Evolutionary conservation across 2,797 vertebrate species (phyloP).

Genomic region (Hoplostethus atlanticus): DNA sequence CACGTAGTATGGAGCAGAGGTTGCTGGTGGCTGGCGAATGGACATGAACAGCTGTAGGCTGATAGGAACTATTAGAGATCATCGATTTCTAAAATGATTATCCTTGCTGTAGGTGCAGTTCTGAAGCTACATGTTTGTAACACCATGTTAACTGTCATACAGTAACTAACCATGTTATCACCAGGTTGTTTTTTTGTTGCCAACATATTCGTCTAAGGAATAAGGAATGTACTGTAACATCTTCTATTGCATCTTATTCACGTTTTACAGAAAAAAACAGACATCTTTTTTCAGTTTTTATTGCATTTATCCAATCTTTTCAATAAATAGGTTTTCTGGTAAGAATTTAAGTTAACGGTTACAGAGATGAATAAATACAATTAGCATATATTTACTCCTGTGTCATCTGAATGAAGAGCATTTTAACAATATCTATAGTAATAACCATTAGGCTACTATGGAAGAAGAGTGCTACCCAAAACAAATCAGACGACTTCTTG

Average conservation of each 20-base stretch:
- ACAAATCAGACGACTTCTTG: background rate
- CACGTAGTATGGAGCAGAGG: background rate
- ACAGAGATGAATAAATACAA: conserved; percentile 25
- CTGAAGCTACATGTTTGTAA: background rate
- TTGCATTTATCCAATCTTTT: conserved; percentile 26
- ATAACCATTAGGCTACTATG: background rate
- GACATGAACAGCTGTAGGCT: background rate
- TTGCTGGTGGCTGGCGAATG: background rate
- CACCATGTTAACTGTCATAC: too few relatives aligned
- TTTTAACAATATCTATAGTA: conserved; percentile 21
- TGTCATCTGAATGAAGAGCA: conserved; percentile 11
- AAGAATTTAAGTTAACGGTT: conserved; percentile 19
- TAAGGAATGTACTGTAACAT: too few relatives aligned
- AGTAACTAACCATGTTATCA: background rate
- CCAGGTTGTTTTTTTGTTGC: background rate
- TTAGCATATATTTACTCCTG: conserved; percentile 20
- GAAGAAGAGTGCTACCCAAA: conserved; percentile 1
- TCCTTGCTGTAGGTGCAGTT: background rate
- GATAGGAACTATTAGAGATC: too few relatives aligned
- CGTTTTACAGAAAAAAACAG: background rate
- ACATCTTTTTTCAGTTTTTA: background rate
- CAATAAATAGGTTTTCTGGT: conserved; percentile 22
- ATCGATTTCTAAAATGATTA: too few relatives aligned
- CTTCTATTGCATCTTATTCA: too few relatives aligned
- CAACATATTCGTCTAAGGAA: background rate